Evolutionary conservation across 2,888 invertebrate species (phyloP).

Genomic region (Stratiomys singularior): DNA sequence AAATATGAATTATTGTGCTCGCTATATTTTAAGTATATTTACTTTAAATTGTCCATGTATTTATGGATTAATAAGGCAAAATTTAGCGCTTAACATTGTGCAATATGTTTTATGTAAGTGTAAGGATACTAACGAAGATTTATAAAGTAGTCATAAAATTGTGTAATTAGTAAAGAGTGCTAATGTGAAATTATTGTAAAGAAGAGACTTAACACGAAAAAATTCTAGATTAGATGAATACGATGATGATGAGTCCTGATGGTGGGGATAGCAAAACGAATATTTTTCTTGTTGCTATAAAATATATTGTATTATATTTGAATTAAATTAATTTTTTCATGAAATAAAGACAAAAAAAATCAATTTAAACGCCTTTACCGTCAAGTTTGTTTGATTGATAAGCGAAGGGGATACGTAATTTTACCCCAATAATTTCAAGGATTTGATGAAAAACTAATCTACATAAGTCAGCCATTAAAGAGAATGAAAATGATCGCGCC

Average conservation of each 20-base stretch:
- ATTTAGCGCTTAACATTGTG: constrained; percentile 14
- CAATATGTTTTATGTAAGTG: neutral
- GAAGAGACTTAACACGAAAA: constrained; percentile 28
- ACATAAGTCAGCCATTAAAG: too few species aligned
- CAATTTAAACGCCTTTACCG: neutral
- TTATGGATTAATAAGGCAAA: too few species aligned
- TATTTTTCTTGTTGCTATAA: constrained; percentile 44
- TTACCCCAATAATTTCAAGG: too few species aligned
- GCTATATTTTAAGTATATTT: neutral
- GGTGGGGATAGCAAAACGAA: neutral
- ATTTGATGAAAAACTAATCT: too few species aligned
- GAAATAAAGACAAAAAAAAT: neutral
- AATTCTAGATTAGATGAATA: neutral
- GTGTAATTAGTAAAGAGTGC: constrained; percentile 26
- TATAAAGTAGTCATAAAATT: too few species aligned
- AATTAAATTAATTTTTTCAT: constrained; percentile 30
- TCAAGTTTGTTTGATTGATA: too few species aligned
- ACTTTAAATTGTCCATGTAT: neutral
- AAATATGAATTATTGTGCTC: neutral
- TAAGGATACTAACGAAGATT: neutral
- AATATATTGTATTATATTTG: constrained; percentile 39
- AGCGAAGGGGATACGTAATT: too few species aligned
- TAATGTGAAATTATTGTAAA: constrained; percentile 36
- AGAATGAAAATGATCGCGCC: too few species aligned
- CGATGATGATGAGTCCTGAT: neutral